Percentiles rank a stretch among this genome's conserved stretches.
Conservation (phyloP, 2,113 vertebrate genomes). For the Brachionichthys hirsutus region DNA sequence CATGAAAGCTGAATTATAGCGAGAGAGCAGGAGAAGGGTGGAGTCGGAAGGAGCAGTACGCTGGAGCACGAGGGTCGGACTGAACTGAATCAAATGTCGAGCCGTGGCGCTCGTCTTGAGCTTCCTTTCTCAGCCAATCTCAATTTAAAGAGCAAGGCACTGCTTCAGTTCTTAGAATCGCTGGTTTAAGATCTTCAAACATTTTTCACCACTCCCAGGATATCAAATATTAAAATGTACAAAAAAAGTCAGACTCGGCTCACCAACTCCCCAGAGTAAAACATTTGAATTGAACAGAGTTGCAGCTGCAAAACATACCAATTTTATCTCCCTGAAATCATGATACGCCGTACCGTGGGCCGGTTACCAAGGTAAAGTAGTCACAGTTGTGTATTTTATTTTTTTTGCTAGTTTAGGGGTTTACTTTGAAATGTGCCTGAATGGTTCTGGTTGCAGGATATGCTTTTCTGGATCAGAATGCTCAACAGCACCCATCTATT, state of each 20-base stretch:
- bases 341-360: neutral
- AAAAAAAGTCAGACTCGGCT: no score
- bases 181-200: no score
- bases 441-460: no score
- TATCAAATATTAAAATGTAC: no score
- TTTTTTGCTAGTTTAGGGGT: no score
- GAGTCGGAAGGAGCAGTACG: constrained; percentile 10
- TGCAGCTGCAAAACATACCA: constrained; percentile 10
- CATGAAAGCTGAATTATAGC: constrained; percentile 1
- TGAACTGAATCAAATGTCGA: constrained; percentile 12
- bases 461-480: no score
- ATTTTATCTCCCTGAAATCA: constrained; percentile 13
- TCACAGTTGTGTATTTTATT: constrained; percentile 6
- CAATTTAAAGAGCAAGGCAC: neutral
- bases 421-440: no score
- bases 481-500: no score
- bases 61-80: constrained; percentile 14
- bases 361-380: constrained; percentile 21
- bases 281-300: neutral
- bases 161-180: neutral
- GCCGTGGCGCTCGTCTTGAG: neutral
- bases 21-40: constrained; percentile 1
- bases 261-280: no score
- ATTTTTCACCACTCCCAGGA: no score
- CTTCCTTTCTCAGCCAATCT: neutral